Conservation (phyloP, 2,888 invertebrate species). For the Drosophila nr. perissopoda region DNA sequence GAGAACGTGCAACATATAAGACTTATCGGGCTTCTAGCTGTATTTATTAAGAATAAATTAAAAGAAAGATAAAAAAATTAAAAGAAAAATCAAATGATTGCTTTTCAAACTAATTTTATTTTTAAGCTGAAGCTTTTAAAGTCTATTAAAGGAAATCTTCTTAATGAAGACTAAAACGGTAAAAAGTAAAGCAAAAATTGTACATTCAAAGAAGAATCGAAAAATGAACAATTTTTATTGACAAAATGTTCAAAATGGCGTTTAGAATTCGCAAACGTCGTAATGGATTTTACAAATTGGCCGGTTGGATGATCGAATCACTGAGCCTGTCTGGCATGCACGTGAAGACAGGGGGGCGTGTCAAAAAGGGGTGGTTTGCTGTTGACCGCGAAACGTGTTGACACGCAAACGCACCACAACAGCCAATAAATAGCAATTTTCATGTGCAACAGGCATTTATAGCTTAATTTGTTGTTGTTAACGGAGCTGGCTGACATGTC, state of each 20-base stretch:
- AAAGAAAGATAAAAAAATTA: not conserved
- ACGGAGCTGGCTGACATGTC: slow-evolving; percentile 55
- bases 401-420: slow-evolving; percentile 64
- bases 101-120: not conserved
- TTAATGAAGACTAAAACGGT: not conserved
- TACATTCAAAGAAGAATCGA: too few relatives aligned
- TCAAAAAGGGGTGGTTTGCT: slow-evolving; percentile 21
- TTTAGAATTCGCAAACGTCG: not conserved
- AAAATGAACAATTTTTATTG: not conserved
- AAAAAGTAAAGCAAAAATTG: not conserved
- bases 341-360: slow-evolving; percentile 54
- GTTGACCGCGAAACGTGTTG: slow-evolving; percentile 74
- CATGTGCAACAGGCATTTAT: slow-evolving; percentile 79
- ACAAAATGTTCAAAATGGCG: not conserved
- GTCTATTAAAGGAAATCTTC: not conserved
- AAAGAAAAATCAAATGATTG: not conserved
- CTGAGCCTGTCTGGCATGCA: slow-evolving; percentile 41
- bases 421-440: slow-evolving; percentile 59
- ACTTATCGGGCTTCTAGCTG: not conserved
- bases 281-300: slow-evolving; percentile 17
- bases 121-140: not conserved
- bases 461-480: slow-evolving; percentile 71
- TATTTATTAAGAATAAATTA: not conserved
- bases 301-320: slow-evolving; percentile 40
- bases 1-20: not conserved